Conservation (phyloP, 2,888 invertebrate genomes). For the Andrena minutula region DNA sequence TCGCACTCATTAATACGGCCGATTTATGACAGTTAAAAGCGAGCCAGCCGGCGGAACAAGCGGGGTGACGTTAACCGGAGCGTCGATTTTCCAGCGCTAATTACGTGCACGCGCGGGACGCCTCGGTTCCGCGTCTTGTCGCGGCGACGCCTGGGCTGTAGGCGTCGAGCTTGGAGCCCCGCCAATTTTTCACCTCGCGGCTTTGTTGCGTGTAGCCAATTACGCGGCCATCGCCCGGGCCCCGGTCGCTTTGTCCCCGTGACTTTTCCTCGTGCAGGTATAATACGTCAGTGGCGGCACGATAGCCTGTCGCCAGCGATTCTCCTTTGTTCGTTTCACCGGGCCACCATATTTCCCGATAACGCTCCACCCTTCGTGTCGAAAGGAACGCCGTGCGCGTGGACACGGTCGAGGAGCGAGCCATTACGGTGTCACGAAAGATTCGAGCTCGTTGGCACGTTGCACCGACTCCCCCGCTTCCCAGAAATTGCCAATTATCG, state of each 20-base stretch:
- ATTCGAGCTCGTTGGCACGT: not conserved
- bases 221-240: constrained; percentile 47
- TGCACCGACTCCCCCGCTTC: not conserved
- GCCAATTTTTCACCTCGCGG: constrained; percentile 60
- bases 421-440: not conserved
- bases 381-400: not conserved
- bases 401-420: not conserved
- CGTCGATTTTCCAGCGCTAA: constrained; percentile 45
- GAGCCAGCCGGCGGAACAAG: not conserved
- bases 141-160: constrained; percentile 21
- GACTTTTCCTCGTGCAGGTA: constrained; percentile 54
- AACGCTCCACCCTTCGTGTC: not conserved
- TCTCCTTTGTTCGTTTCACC: constrained; percentile 16
- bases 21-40: constrained; percentile 33
- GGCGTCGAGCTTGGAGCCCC: constrained; percentile 51
- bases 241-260: constrained; percentile 10
- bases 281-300: constrained; percentile 43
- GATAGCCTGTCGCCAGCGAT: constrained; percentile 9
- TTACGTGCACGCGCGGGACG: constrained; percentile 43
- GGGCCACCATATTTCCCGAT: not conserved
- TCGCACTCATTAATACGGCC: constrained; percentile 23
- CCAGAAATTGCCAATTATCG: not conserved
- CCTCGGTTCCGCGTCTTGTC: constrained; percentile 37
- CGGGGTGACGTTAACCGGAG: constrained; percentile 2
- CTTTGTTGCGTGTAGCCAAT: constrained; percentile 65